Evolutionary conservation across 2,797 vertebrate genomes (phyloP).

Genomic region (Catostomus latipinnis): DNA sequence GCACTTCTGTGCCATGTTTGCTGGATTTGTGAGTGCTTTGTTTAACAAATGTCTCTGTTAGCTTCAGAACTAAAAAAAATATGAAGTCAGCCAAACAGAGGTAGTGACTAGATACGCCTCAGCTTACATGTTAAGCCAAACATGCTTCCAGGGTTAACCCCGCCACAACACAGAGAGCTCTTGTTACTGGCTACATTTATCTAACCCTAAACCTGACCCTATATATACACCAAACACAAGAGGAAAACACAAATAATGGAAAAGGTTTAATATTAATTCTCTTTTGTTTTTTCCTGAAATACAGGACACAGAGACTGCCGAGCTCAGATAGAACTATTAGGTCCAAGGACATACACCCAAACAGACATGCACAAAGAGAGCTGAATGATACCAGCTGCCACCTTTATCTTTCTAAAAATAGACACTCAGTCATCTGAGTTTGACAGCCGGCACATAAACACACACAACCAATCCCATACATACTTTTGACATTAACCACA

Average conservation of each 20-base stretch:
- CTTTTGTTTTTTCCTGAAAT: not conserved
- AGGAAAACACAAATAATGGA: slow-evolving; percentile 46
- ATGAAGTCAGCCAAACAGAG: slow-evolving; percentile 47
- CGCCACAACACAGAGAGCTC: slow-evolving; percentile 34
- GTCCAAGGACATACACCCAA: slow-evolving; percentile 33
- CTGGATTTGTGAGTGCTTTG: slow-evolving; percentile 57
- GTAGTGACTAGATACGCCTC: slow-evolving; percentile 43
- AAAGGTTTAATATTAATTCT: slow-evolving; percentile 39
- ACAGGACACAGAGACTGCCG: not conserved
- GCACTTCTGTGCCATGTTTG: slow-evolving; percentile 52
- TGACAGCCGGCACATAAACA: slow-evolving; percentile 33
- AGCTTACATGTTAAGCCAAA: slow-evolving; percentile 59
- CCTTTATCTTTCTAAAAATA: slow-evolving; percentile 58
- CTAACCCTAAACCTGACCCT: slow-evolving; percentile 32
- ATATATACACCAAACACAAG: slow-evolving; percentile 3
- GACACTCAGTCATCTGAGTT: slow-evolving; percentile 51
- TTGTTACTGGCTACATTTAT: slow-evolving; percentile 48
- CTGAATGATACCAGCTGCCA: slow-evolving; percentile 10
- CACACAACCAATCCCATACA: not conserved
- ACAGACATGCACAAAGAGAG: slow-evolving; percentile 35
- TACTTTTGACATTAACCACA: not conserved
- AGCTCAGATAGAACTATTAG: not conserved
- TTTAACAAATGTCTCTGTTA: slow-evolving; percentile 57
- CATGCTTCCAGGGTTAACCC: slow-evolving; percentile 39
- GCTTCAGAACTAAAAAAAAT: slow-evolving; percentile 28